Base-by-base conservation (phyloP, 1,140 invertebrate genomes). In the Ylistrum balloti region DNA sequence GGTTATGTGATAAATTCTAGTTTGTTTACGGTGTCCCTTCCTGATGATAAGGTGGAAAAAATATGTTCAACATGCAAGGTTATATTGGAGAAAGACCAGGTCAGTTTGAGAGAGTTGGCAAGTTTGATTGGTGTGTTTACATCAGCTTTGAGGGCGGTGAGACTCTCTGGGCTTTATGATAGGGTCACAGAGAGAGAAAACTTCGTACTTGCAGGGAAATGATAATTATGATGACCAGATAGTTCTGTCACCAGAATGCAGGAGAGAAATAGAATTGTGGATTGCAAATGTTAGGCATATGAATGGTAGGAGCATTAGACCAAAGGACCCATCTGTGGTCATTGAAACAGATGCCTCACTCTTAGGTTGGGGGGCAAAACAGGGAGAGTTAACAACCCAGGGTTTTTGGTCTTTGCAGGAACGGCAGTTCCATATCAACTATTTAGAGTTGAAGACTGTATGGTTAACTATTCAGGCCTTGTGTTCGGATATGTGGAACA, bases 331-430 rank as follows among this genome's bases (percentile, higher is more conserved):
- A 13, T 28, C 56, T 89, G 85, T 32, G 20, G n/a, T 86, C 89
- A 20, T 92, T 11, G 28, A 90, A 86, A 90, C 88, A 0, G 90
- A 92, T 90, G 90, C 88, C 2, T 89, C 35, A 0, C 11, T 33
- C n/a, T 0, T 0, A 33, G 92, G 89, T 15, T 90, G 90, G 90
- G 92, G 87, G 45, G 48, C n/a, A 74, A 33, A 85, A 86, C 33
- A 34, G 9, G 33, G 56, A 9, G 38, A 86, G 85, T 17, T 0
- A n/a, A 28, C 0, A 34, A 33, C 88, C 33, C 33, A 33, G 85
- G 90, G 88, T 85, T 33, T 56, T 86, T 91, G 90, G 89, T 38
- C 74, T 5, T 11, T 11, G 0, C 1, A 0, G 33, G 90, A 90
- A 86, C 38, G 56, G n/a, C 33, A 10, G 2, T 17, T n/a, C 33